These are phyloP conservation scores for Keiferia lycopersicella DNA, from an alignment of 2,888 invertebrate genomes.

Conservation along the genomic window DNA sequence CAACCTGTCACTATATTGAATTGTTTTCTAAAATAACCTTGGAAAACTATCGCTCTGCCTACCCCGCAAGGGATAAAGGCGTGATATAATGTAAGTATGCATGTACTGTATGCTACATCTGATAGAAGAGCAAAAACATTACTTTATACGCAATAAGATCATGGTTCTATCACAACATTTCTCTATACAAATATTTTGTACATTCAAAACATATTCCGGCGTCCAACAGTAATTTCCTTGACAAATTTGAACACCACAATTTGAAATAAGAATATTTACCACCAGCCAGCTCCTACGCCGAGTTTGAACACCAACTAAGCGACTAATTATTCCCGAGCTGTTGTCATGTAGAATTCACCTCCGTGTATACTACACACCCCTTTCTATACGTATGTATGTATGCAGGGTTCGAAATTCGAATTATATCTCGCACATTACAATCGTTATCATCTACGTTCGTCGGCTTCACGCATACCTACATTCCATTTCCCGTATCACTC, in stretches of 20 bases:
- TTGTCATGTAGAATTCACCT: slow-evolving; percentile 14
- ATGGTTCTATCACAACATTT: neutral
- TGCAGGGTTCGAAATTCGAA: slow-evolving; percentile 37
- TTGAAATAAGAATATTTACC: slow-evolving; percentile 9
- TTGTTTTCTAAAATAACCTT: no score
- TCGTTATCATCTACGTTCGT: slow-evolving; percentile 49
- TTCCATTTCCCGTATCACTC: slow-evolving; percentile 43
- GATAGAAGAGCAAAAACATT: no score
- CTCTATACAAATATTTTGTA: no score
- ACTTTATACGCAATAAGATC: no score
- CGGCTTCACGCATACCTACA: slow-evolving; percentile 48
- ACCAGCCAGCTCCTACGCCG: neutral
- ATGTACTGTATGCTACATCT: no score
- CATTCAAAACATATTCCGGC: slow-evolving; percentile 16
- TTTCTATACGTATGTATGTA: neutral
- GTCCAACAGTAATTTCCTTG: slow-evolving; percentile 28
- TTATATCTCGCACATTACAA: slow-evolving; percentile 53
- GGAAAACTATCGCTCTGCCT: no score
- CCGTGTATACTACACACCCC: neutral
- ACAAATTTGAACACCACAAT: neutral
- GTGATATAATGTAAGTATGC: no score
- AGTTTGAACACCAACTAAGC: slow-evolving; percentile 1
- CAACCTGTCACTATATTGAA: no score
- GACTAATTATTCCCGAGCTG: slow-evolving; percentile 16
- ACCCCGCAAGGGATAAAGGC: no score